phyloP scores from a whole-genome alignment of 2,113 vertebrate species.

The Panthera tigris region DNA sequence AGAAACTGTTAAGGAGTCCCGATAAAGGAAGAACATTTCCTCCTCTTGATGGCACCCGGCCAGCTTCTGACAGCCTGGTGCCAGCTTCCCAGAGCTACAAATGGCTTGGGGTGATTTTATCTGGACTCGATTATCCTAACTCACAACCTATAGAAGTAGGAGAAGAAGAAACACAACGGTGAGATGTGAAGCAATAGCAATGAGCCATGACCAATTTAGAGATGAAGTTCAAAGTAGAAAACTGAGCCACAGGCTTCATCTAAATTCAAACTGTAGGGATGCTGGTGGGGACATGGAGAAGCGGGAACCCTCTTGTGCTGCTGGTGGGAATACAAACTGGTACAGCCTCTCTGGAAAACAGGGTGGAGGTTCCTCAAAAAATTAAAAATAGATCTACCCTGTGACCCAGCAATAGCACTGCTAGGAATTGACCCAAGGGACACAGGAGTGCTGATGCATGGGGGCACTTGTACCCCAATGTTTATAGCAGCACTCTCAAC shows the following conservation, averaged over 20 bases:
- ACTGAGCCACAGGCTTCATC: not conserved
- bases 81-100: slow-evolving; percentile 75
- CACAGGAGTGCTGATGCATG: too few relatives aligned
- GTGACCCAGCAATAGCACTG: too few relatives aligned
- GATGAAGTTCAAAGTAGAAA: not conserved
- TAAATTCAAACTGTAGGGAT: not conserved
- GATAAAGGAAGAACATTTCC: slow-evolving; percentile 73
- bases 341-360: too few relatives aligned
- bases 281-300: too few relatives aligned
- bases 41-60: slow-evolving; percentile 57
- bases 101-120: slow-evolving; percentile 34
- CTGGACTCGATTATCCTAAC: slow-evolving; percentile 64
- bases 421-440: too few relatives aligned
- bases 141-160: slow-evolving; percentile 26
- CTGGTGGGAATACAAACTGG: too few relatives aligned
- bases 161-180: not conserved
- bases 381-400: too few relatives aligned
- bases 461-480: too few relatives aligned
- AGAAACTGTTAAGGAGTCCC: slow-evolving; percentile 42
- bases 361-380: too few relatives aligned
- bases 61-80: slow-evolving; percentile 70
- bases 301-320: too few relatives aligned
- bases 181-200: slow-evolving; percentile 15
- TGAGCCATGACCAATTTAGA: not conserved
- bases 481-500: too few relatives aligned